Base-by-base conservation (phyloP, 2,113 vertebrate genomes). In the Malurus alboscapulatus region DNA sequence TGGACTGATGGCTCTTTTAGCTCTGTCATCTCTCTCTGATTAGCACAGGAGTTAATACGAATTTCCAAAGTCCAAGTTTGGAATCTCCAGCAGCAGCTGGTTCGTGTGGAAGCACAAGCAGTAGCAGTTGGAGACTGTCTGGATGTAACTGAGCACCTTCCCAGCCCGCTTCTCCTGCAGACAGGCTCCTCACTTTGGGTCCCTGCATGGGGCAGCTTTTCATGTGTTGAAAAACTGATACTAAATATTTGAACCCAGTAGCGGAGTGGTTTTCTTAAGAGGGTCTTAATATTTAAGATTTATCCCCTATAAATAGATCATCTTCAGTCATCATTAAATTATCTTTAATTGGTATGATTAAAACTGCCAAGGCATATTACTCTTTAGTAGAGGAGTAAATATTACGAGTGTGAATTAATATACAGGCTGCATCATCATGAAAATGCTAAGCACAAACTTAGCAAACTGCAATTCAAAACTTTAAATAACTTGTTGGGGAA, bases 291-390 rank as follows among this genome's bases (percentile, higher is more conserved):
- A 26, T 53, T 79, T 83, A 83, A 47, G 66, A 59, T 53, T 77
- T 84, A 58, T 81, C 15, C 51, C 77, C 83, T 93, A 59, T 78
- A 93, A 92, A 88, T 85, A 91, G 79, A 92, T 67, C 15, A 40
- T 58, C 68, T 81, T 66, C 84, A 87, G 48, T 84, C 68, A 67
- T 87, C 48, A 36, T 58, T 92, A 78, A 81, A 90, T 95, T 87
- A 59, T 30, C 40, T 87, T 85, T 74, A 93, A 90, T 65, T 71
- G 69, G 25, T 63, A 42, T 87, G 59, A 92, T 92, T 72, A 77
- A 61, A 95, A 55, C 67, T 90, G 57, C 66, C 80, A 86, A 84
- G 80, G 44, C 78, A 59, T 59, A 48, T 51, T 81, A 32, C 38
- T 80, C 21, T 84, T 86, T 54, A 40, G 24, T 81, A 74, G 48